Evolutionary conservation across 2,113 vertebrate species (phyloP).

Genomic region (Noctilio leporinus): DNA sequence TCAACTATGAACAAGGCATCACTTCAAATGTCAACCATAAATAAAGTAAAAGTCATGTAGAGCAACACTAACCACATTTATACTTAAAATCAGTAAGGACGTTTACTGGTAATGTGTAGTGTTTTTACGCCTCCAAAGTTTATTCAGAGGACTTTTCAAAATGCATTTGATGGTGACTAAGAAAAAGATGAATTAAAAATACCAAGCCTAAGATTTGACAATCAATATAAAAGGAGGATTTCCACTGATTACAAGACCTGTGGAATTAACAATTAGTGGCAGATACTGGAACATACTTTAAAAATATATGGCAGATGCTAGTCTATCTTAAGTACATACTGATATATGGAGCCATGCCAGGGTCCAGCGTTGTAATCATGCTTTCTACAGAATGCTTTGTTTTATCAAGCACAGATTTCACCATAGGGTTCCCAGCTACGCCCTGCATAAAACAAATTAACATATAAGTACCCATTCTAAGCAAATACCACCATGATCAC

Average conservation of each 20-base stretch:
- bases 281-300: background rate
- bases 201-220: background rate
- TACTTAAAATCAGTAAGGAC: background rate
- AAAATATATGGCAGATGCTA: accelerated
- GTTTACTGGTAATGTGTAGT: background rate
- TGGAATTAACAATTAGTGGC: background rate
- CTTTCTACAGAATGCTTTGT: constrained; percentile 97
- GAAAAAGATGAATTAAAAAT: background rate
- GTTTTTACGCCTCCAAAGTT: background rate
- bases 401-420: constrained; percentile 94
- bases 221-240: background rate
- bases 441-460: constrained; percentile 81
- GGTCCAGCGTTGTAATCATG: constrained; percentile 98
- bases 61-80: background rate
- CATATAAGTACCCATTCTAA: background rate
- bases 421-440: constrained; percentile 92
- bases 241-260: background rate
- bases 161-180: background rate
- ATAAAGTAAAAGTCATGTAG: constrained; percentile 2
- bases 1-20: background rate
- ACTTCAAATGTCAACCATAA: background rate
- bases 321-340: constrained; percentile 82
- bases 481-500: background rate
- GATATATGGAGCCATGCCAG: constrained; percentile 98
- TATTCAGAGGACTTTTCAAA: background rate